phyloP scores from a whole-genome alignment of 2,888 invertebrate species.

The Tachystola acroxantha region DNA sequence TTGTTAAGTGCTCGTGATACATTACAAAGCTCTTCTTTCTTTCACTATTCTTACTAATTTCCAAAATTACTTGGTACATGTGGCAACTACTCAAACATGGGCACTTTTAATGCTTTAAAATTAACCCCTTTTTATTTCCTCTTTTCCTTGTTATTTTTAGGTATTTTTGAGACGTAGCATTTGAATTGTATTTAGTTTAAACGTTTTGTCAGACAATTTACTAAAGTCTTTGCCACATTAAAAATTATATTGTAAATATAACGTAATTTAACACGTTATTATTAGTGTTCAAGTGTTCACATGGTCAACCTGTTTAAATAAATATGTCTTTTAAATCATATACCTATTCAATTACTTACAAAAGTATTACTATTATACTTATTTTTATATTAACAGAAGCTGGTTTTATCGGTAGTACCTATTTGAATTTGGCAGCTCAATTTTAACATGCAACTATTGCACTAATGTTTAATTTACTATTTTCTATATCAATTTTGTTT shows the following conservation, averaged over 20 bases:
- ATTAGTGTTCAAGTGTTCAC: conserved; percentile 49
- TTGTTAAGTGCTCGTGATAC: conserved; percentile 47
- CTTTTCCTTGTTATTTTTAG: conserved; percentile 5
- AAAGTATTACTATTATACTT: neutral
- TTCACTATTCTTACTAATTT: conserved; percentile 3
- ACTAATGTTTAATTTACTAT: neutral
- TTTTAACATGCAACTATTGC: neutral
- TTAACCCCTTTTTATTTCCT: conserved; percentile 1
- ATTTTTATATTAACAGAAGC: neutral
- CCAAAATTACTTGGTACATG: conserved; percentile 12
- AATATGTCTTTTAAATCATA: neutral
- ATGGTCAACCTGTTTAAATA: conserved; percentile 23
- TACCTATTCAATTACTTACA: neutral
- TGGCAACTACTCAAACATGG: conserved; percentile 36
- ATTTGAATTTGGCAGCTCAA: neutral
- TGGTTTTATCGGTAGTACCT: neutral
- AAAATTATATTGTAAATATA: conserved; percentile 20
- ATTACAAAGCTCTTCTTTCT: conserved; percentile 25
- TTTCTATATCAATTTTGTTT: neutral
- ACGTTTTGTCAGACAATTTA: conserved; percentile 35
- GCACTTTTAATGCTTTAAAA: conserved; percentile 9
- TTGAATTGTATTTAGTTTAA: conserved; percentile 34
- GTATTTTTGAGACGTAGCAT: conserved; percentile 45
- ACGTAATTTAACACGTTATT: conserved; percentile 24
- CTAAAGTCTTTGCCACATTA: conserved; percentile 53